Evolutionary conservation across 2,113 vertebrate genomes (phyloP).

Genomic region (Xiphias gladius): DNA sequence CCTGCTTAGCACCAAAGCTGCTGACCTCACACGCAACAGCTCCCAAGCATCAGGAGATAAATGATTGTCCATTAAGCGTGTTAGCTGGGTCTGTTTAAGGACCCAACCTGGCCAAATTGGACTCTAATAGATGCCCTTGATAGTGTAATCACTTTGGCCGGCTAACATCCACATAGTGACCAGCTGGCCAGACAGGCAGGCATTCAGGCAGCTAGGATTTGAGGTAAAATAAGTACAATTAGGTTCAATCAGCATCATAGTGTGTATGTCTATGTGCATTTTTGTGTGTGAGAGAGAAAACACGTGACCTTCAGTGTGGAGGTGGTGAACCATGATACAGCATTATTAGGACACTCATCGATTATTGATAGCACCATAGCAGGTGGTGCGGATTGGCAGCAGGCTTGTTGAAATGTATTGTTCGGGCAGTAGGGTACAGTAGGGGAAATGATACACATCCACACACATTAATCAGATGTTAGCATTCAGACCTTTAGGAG

Average conservation of each 20-base stretch:
- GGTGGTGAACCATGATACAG: slow-evolving; percentile 62
- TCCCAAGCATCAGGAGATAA: slow-evolving; percentile 74
- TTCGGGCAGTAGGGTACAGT: slow-evolving; percentile 29
- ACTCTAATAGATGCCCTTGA: slow-evolving; percentile 83
- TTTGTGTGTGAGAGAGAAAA: slow-evolving; percentile 18
- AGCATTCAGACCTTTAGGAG: background rate
- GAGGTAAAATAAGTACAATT: slow-evolving; percentile 65
- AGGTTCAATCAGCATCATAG: slow-evolving; percentile 62
- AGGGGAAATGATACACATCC: slow-evolving; percentile 5
- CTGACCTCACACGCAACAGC: slow-evolving; percentile 61
- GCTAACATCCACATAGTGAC: slow-evolving; percentile 53
- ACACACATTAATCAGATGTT: slow-evolving; percentile 13
- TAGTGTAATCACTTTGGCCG: slow-evolving; percentile 79
- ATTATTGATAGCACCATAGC: slow-evolving; percentile 69
- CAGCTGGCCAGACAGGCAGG: slow-evolving; percentile 17
- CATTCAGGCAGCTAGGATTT: slow-evolving; percentile 55
- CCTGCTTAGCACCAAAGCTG: slow-evolving; percentile 71
- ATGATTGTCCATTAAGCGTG: slow-evolving; percentile 77
- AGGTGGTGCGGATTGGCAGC: slow-evolving; percentile 59
- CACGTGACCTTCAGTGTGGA: slow-evolving; percentile 55
- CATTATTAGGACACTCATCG: slow-evolving; percentile 63
- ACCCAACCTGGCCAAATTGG: slow-evolving; percentile 76
- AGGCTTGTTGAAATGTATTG: slow-evolving; percentile 47
- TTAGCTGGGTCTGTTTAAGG: slow-evolving; percentile 70
- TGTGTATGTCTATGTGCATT: slow-evolving; percentile 16